Conservation (phyloP, 1,140 invertebrate species). For the Sycophila sp. region DNA sequence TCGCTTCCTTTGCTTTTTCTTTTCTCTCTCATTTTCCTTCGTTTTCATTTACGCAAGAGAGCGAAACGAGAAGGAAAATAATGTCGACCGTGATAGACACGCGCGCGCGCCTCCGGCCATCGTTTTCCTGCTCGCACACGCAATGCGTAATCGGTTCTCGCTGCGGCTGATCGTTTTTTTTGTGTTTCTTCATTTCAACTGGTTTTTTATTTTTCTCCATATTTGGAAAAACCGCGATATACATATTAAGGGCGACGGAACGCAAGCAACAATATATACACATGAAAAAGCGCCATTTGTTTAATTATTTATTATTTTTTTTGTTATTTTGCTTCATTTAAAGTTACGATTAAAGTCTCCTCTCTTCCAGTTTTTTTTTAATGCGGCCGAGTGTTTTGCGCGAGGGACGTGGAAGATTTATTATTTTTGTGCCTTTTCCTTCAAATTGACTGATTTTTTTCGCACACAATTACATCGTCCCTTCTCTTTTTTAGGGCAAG, state of each 20-base stretch:
- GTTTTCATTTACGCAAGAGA: too few species aligned
- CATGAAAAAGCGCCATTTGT: constrained; percentile 55
- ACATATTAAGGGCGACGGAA: constrained; percentile 48
- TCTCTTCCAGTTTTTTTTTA: constrained; percentile 6
- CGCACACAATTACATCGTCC: not conserved
- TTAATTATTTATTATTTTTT: too few species aligned
- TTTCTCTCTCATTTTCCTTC: too few species aligned
- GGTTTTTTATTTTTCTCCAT: constrained; percentile 1
- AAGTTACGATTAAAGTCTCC: constrained; percentile 24
- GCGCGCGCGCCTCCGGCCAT: not conserved
- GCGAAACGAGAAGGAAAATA: too few species aligned
- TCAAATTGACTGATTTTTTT: constrained; percentile 31
- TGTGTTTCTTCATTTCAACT: too few species aligned
- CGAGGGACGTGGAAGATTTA: constrained; percentile 21
- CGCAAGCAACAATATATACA: constrained; percentile 60
- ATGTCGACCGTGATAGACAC: too few species aligned
- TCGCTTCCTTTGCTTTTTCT: too few species aligned
- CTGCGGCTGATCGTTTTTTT: constrained; percentile 11
- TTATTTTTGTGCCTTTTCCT: not conserved
- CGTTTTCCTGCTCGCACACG: not conserved
- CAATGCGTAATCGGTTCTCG: constrained; percentile 8
- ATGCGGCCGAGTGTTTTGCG: constrained; percentile 13
- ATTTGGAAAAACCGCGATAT: constrained; percentile 42
- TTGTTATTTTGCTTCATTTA: constrained; percentile 20
- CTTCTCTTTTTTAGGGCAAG: constrained; percentile 6